Conservation (phyloP, 2,113 vertebrate genomes). For the Chaetodon trifascialis region DNA sequence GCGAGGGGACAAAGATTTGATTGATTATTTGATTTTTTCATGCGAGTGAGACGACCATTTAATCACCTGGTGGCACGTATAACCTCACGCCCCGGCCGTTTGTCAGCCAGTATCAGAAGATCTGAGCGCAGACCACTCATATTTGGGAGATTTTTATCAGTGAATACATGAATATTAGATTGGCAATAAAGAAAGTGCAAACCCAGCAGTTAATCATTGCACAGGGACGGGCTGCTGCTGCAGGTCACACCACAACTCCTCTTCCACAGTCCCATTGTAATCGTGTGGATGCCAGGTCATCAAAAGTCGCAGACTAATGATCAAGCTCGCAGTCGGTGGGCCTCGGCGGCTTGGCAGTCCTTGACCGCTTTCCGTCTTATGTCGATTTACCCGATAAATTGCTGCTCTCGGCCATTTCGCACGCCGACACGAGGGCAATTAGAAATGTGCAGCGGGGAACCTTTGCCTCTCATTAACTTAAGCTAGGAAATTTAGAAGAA, state of each 20-base stretch:
- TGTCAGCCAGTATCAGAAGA: not conserved
- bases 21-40: not conserved
- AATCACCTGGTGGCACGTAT: not conserved
- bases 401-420: slow-evolving; percentile 73
- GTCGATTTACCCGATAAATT: slow-evolving; percentile 81
- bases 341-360: slow-evolving; percentile 71
- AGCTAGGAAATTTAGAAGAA: slow-evolving; percentile 64
- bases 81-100: not conserved
- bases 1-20: not conserved
- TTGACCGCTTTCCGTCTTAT: slow-evolving; percentile 73
- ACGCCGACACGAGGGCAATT: slow-evolving; percentile 77
- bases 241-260: slow-evolving; percentile 39
- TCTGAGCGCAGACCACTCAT: not conserved
- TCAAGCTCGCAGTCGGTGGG: slow-evolving; percentile 68
- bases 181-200: slow-evolving; percentile 39
- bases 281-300: slow-evolving; percentile 65
- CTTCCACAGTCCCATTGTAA: slow-evolving; percentile 39
- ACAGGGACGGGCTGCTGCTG: slow-evolving; percentile 21
- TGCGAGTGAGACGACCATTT: not conserved
- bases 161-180: slow-evolving; percentile 27
- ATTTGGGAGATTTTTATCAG: slow-evolving; percentile 32
- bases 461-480: slow-evolving; percentile 82
- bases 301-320: slow-evolving; percentile 71
- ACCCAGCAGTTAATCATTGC: slow-evolving; percentile 47
- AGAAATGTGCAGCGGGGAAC: slow-evolving; percentile 72